Percentiles rank a stretch among this genome's conserved stretches.
Conservation (phyloP, 2,888 invertebrate species). For the Hyposoter dolosus region DNA sequence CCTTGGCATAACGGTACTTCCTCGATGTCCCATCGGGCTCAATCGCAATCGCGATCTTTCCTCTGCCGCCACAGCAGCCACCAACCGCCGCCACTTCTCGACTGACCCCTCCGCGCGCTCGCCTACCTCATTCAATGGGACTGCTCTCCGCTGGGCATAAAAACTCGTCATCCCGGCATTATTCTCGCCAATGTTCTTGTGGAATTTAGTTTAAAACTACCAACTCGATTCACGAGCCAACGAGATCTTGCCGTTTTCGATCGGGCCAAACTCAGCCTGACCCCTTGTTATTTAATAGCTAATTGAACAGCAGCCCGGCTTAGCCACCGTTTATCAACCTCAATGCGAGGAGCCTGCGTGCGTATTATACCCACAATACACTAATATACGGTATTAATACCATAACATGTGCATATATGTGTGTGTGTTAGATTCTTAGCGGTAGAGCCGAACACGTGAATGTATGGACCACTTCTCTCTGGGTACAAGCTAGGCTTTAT, state of each 20-base stretch:
- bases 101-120: neutral
- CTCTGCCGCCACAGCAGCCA: conserved; percentile 46
- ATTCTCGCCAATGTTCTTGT: conserved; percentile 21
- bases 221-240: conserved; percentile 66
- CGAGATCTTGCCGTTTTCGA: conserved; percentile 56
- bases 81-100: conserved; percentile 58
- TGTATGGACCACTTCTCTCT: conserved; percentile 42
- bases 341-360: conserved; percentile 41
- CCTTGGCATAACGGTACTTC: conserved; percentile 78
- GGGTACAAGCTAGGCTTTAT: conserved; percentile 23
- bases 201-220: conserved; percentile 68
- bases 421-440: conserved; percentile 39
- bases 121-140: neutral
- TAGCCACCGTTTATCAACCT: conserved; percentile 70
- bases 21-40: conserved; percentile 80
- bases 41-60: conserved; percentile 81
- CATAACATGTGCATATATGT: neutral
- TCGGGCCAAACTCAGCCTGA: conserved; percentile 62
- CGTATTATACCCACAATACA: conserved; percentile 7
- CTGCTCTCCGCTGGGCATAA: conserved; percentile 8
- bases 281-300: conserved; percentile 75
- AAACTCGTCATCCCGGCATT: conserved; percentile 1
- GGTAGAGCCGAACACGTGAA: conserved; percentile 26
- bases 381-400: neutral
- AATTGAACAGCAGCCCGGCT: conserved; percentile 73